Evolutionary conservation across 2,888 invertebrate genomes (phyloP), one percentile per base, ranked within the genome.

Genomic region (Lobophora halterata): DNA sequence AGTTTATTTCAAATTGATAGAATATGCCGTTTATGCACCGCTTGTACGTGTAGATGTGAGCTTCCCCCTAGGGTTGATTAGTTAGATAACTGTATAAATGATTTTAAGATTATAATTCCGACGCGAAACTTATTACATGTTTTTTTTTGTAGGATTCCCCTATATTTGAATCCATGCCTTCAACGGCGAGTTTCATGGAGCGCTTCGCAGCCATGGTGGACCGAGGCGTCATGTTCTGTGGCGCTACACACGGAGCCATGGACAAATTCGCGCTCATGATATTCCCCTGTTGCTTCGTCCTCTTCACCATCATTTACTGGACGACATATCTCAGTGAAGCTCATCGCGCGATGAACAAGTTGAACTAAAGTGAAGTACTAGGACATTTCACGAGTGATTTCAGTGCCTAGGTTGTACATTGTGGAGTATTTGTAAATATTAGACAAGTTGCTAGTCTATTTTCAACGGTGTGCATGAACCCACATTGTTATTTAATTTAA

Each of bases 301-400:
- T 90, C 2, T 91, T 91, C 60, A 80, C 89, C 23, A 66, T 88
- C 42, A 87, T 89, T 43, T 91, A 90, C 65, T 91, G 90, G 91
- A 88, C 89, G 49, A 87, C 89, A 38, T 91, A 91, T 66, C 79
- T 90, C 38, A 90, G 81, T 70, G 90, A 90, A 62, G 89, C 90
- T 14, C 69, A 81, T 51, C 68, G 71, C 39, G 71, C 66, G 44
- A 61, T 65, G 58, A 64, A 56, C 49, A 64, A 70, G 58, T 74
- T 63, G 68, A 54, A 60, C 49, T 37, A 34, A 45, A 42, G 24
- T 46, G 40, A 37, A 38, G 23, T 31, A 42, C 28, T 36, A 33
- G 28, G 39, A 25, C 36, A 34, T 46, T 48, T 44, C 50, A 28
- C 21, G 26, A 31, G 34, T 41, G 40, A 46, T 37, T 44, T 47